Base-by-base conservation (phyloP, 1,140 invertebrate species). In the Phocides pigmalion region DNA sequence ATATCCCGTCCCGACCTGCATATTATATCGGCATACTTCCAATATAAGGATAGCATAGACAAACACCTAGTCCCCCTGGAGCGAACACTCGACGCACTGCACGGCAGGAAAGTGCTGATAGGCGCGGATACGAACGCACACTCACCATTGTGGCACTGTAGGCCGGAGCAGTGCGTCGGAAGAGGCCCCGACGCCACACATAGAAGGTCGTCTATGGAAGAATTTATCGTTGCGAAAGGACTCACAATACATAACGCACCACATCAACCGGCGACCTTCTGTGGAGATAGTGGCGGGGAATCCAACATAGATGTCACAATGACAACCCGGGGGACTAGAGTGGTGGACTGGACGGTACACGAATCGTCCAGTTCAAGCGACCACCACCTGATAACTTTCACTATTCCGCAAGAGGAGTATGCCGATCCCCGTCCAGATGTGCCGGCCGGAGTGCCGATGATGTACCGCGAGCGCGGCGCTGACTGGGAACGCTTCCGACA, bases 271-370 rank as follows among this genome's bases (percentile, higher is more conserved):
- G 12, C 64, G 0, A 77, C 74, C 0, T 80, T 74, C 37, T 17
- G 32, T 11, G 59, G 65, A 0, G 39, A 49, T 0, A 65, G 66
- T 11, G 76, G 74, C 0, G 32, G 32, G 12, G 46, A 44, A 20
- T 77, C 74, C 0, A 74, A 77, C 17, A 59, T 80, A 0, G 74
- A 76, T 17, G 0, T 80, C 3, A 76, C 74, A 0, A 4, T 80
- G 0, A 12, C 39, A 3, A 68, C 49, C 0, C 35, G 71, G 1
- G 64, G 72, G 0, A 22, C 69, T 0, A 8, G 8, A 0, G 37
- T 70, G 0, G 2, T 6, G 0, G 50, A 49, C 0, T 80, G 74
- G 77, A 32, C 0, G 3, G 75, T 81, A 0, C 61, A 51, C 1
- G 32, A 46, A 9, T 67, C 62, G 0, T 42, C 14, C 11, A 68